Base-by-base conservation (phyloP, 2,797 vertebrate species). In the Sebastes taczanowskii region DNA sequence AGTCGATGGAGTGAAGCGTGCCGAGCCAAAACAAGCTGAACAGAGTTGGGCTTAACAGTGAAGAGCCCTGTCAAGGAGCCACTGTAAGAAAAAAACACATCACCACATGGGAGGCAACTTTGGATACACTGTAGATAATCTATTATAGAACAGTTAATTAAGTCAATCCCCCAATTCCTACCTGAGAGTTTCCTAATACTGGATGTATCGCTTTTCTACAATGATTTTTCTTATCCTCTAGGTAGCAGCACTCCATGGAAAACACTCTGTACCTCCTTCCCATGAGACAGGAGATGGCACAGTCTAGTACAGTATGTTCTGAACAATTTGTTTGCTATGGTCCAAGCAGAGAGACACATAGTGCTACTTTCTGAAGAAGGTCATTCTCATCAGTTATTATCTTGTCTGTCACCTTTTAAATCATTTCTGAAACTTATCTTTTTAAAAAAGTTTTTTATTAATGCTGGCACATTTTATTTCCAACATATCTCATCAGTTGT, bases 1-100 rank as follows among this genome's bases (percentile, higher is more conserved):
- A 86, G 38, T 80, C 35, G 32, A 53, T 76, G 73, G 79, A 84
- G 81, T 38, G 71, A 83, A 83, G 59, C n/a, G 10, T 87, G 63
- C 58, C 5, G 30, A 71, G 71, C 34, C 42, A 71, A 82, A 69
- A 76, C 72, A 67, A 70, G 46, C 70, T 69, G 67, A 84, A 60
- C 29, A 65, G 53, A 49, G 61, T 34, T 38, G 34, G 59, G 75
- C 60, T 63, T 18, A 61, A 59, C 18, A 69, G 42, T 6, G 11
- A 46, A 64, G 46, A 77, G 49, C 13, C 11, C 68, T 22, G 58
- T 76, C 70, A 86, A 56, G 72, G 60, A 71, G 46, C 18, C 27
- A 22, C 38, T 13, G 52, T 34, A 38, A 52, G 74, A 72, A 78
- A 46, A 77, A 38, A 68, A 67, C 35, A 71, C 62, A 63, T 63